These are phyloP conservation scores for Myocastor coypus DNA, from an alignment of 2,113 vertebrate genomes.

Conservation along the genomic window DNA sequence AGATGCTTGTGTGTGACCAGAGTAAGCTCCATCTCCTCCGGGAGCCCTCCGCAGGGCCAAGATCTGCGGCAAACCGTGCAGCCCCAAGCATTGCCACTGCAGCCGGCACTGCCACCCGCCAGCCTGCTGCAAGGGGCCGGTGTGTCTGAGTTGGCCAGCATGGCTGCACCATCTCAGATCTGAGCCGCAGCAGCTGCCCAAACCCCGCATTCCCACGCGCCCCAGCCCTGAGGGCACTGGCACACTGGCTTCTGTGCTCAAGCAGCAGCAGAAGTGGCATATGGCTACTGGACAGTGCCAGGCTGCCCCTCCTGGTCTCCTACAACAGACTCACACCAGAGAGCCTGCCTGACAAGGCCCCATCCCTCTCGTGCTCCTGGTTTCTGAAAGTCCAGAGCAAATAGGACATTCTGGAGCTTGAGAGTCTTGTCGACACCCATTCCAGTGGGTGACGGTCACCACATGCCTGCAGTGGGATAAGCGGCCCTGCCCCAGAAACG, in stretches of 20 bases:
- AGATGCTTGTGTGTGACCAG: conserved; percentile 95
- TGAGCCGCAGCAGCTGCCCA: conserved; percentile 94
- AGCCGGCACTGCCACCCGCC: not conserved
- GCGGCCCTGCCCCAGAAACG: conserved; percentile 96
- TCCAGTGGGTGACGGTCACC: conserved; percentile 95
- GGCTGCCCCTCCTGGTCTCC: conserved; percentile 88
- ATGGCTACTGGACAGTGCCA: conserved; percentile 85
- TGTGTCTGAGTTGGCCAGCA: conserved; percentile 92
- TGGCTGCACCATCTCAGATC: conserved; percentile 93
- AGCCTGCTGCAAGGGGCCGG: conserved; percentile 76
- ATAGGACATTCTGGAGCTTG: conserved; percentile 94
- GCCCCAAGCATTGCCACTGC: conserved; percentile 62
- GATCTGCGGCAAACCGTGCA: conserved; percentile 19
- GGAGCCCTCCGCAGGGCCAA: conserved; percentile 80
- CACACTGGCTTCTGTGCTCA: conserved; percentile 93
- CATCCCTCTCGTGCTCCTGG: conserved; percentile 99
- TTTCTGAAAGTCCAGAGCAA: conserved; percentile 98
- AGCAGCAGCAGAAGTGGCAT: conserved; percentile 91
- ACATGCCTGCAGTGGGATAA: conserved; percentile 97
- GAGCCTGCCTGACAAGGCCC: conserved; percentile 94
- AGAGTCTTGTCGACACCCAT: conserved; percentile 96
- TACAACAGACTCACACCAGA: conserved; percentile 95
- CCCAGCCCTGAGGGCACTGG: conserved; percentile 88
- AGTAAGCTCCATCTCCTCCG: conserved; percentile 93
- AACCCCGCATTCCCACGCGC: conserved; percentile 93